Evolutionary conservation across 2,888 invertebrate genomes (phyloP).

Genomic region (Sesia apiformis): DNA sequence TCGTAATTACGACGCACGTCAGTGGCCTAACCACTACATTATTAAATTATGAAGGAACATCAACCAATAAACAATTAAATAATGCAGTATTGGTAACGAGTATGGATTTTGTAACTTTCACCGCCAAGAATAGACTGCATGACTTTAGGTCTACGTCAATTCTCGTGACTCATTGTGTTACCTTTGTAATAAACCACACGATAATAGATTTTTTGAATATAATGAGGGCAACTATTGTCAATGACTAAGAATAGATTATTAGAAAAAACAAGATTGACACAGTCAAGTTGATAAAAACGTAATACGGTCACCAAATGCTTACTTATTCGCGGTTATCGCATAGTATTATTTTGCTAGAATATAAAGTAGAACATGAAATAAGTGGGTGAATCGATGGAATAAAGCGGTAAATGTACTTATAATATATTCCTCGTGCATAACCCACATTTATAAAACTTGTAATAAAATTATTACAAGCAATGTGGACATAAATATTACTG

Average conservation of each 20-base stretch:
- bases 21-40: not conserved
- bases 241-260: constrained; percentile 1
- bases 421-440: too few relatives aligned
- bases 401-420: too few relatives aligned
- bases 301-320: not conserved
- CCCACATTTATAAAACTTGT: too few relatives aligned
- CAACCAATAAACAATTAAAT: not conserved
- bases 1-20: constrained; percentile 11
- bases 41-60: not conserved
- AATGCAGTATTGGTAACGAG: not conserved
- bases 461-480: too few relatives aligned
- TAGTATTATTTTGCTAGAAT: too few relatives aligned
- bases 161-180: constrained; percentile 4
- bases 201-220: not conserved
- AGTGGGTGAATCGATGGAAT: not conserved
- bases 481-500: too few relatives aligned
- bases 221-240: constrained; percentile 13
- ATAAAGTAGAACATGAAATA: not conserved
- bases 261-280: constrained; percentile 2
- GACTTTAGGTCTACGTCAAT: not conserved
- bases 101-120: constrained; percentile 19
- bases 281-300: constrained; percentile 6
- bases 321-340: too few relatives aligned
- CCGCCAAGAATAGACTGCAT: constrained; percentile 11
- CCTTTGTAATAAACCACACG: not conserved